Evolutionary conservation across 1,140 invertebrate genomes (phyloP), one percentile per base, ranked within the genome.

Genomic region (Lycorma delicatula): DNA sequence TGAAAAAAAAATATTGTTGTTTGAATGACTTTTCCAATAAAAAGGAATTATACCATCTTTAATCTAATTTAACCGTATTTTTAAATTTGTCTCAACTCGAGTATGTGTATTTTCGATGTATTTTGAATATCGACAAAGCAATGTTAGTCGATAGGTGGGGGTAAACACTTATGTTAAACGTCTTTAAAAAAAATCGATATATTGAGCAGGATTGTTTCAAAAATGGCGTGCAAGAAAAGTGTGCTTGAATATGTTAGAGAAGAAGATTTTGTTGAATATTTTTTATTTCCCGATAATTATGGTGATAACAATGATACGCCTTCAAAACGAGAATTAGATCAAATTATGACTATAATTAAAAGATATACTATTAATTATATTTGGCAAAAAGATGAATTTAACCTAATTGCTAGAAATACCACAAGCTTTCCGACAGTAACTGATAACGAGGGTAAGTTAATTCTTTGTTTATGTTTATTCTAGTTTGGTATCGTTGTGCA

Each of bases 261-360:
- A 60, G 83, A 86, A 51, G 84, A 86, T 68, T 79, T 77, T 54
- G 72, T 87, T 12, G 83, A 86, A 68, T 85, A 84, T 71, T 86
- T 77, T 63, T 61, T 87, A 28, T 87, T 85, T 68, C 79, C 81
- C 13, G 70, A 75, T 52, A 66, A 67, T 47, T 63, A 62, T 48
- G 58, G 62, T 25, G 28, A 29, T n/a, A 25, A 57, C 12, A 36
- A 22, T 23, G 12, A 22, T 38, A 22, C 16, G 13, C 7, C 23
- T 20, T 16, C 9, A 18, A 48, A 58, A 48, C 31, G 51, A 29
- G 31, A 38, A 13, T 44, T 23, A 51, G 36, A 56, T 13, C 16
- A 26, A 48, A 31, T 57, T 2, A 29, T 36, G 16, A 23, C 29
- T n/a, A 31, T 57, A n/a, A 26, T 57, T 51, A 49, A 57, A 25